Base-by-base conservation (phyloP, 2,797 vertebrate genomes). In the Vultur gryphus region DNA sequence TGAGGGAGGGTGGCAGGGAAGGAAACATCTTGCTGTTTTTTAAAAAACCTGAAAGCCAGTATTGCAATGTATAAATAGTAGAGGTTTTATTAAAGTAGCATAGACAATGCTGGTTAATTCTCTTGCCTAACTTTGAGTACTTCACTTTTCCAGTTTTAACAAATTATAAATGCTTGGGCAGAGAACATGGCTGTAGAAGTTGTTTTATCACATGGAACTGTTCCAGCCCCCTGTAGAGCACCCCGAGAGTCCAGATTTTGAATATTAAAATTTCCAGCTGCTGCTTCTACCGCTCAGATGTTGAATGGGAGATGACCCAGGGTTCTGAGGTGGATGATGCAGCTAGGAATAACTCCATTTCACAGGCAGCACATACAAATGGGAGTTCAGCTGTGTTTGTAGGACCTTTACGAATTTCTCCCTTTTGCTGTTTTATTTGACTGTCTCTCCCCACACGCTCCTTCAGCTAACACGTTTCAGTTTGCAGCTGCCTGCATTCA, bases 391-490 rank as follows among this genome's bases (percentile, higher is more conserved):
- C 62, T 57, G 26, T 24, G 23, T 33, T 46, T 44, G 51, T 55
- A 39, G 51, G 33, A 54, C 24, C 48, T 23, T 44, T 31, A 39
- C 10, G n/a, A 2, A 11, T 9, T 7, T 58, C 14, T 70, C 39
- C 67, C 41, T 79, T 75, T 21, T 66, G 21, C 54, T 26, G 1
- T 76, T 58, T 25, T 16, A 19, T 55, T 35, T 46, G 29, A 5
- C n/a, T 29, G 3, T 28, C 37, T 48, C 13, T 64, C 33, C 25
- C 44, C 11, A 20, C 14, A 6, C 0, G 1, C 15, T 11, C 8
- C 2, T 54, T 83, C 48, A 43, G 46, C 19, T 31, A 52, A 43
- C 12, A 4, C 1, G 0, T 55, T 58, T 57, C 44, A 13, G 20
- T 66, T 66, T 77, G 62, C 29, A 65, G 0, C 33, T 72, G 67